These are phyloP conservation scores for Mallotus villosus DNA, from an alignment of 2,797 vertebrate genomes.

Conservation along the genomic window DNA sequence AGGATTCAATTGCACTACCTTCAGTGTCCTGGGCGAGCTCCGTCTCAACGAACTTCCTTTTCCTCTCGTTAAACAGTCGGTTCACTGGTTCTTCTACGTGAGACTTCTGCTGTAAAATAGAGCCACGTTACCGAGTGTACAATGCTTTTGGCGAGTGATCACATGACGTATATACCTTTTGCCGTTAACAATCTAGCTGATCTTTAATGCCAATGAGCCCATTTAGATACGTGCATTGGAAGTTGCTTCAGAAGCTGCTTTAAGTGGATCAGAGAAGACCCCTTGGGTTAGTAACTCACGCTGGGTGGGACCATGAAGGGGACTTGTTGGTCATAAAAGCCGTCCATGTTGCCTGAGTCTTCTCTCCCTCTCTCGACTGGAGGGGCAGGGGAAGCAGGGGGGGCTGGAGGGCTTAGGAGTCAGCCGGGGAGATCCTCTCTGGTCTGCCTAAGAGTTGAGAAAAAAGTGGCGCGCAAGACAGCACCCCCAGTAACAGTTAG, in stretches of 20 bases:
- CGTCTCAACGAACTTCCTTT: slow-evolving; percentile 88
- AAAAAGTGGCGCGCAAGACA: slow-evolving; percentile 41
- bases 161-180: no score
- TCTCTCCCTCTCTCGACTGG: slow-evolving; percentile 31
- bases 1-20: slow-evolving; percentile 66
- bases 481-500: slow-evolving; percentile 7
- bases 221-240: background rate
- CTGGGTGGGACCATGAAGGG: slow-evolving; percentile 81
- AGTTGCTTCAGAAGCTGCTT: background rate
- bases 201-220: background rate
- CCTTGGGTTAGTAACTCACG: slow-evolving; percentile 73
- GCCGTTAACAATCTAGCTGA: background rate
- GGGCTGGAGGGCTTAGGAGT: slow-evolving; percentile 21
- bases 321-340: slow-evolving; percentile 95
- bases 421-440: slow-evolving; percentile 27
- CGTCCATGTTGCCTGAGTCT: slow-evolving; percentile 80
- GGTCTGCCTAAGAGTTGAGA: slow-evolving; percentile 30
- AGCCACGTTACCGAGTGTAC: background rate
- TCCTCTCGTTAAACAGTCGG: slow-evolving; percentile 77
- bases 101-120: slow-evolving; percentile 57
- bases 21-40: slow-evolving; percentile 94
- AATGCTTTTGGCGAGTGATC: no score
- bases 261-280: background rate
- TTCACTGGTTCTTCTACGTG: slow-evolving; percentile 72
- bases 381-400: slow-evolving; percentile 5